Conservation (phyloP, 1,140 invertebrate genomes). For the Xylocopa sonorina region DNA sequence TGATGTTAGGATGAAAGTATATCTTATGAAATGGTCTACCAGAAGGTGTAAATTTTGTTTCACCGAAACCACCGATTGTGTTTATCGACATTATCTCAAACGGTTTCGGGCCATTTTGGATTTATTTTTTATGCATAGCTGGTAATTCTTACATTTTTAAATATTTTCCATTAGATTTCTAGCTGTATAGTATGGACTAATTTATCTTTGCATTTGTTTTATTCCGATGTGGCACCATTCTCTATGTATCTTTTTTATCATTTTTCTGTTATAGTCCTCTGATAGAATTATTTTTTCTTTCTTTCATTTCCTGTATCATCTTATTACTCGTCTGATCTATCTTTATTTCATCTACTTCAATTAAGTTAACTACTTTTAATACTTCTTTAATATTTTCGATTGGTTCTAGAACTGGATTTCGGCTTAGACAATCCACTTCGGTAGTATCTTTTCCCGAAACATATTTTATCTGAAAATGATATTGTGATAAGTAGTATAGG, state of each 20-base stretch:
- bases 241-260: constrained; percentile 21
- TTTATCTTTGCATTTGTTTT: constrained; percentile 26
- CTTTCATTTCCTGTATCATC: not conserved
- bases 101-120: constrained; percentile 69
- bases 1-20: constrained; percentile 70
- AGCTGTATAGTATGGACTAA: constrained; percentile 18
- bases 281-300: constrained; percentile 17
- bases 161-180: constrained; percentile 35
- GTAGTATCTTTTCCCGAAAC: constrained; percentile 10
- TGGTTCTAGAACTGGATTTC: constrained; percentile 41
- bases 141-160: constrained; percentile 26
- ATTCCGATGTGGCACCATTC: constrained; percentile 19
- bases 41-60: constrained; percentile 29
- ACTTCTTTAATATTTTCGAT: constrained; percentile 16
- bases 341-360: constrained; percentile 18
- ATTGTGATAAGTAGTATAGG: constrained; percentile 32
- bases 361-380: constrained; percentile 27
- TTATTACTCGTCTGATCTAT: constrained; percentile 22
- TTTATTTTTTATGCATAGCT: constrained; percentile 68
- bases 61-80: constrained; percentile 66
- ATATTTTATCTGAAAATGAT: constrained; percentile 27
- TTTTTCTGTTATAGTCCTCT: not conserved
- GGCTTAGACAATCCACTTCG: constrained; percentile 55
- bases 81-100: constrained; percentile 76
- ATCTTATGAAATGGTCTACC: constrained; percentile 67